Evolutionary conservation across 2,113 vertebrate species (phyloP).

Genomic region (Spheniscus mendiculus): DNA sequence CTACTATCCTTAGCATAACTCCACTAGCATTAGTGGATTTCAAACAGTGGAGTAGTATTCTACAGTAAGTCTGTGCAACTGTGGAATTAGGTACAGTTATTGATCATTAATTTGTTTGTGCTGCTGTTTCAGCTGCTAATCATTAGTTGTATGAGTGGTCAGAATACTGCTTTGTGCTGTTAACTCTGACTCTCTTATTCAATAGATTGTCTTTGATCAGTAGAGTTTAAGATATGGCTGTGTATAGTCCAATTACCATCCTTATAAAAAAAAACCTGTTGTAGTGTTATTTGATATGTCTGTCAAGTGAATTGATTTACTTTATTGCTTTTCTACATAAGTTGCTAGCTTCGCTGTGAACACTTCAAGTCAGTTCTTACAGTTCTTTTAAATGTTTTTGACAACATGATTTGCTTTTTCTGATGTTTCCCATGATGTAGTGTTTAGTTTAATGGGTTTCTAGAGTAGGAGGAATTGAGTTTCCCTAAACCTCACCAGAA

Average conservation of each 20-base stretch:
- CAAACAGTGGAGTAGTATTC: not conserved
- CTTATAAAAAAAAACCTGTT: not conserved
- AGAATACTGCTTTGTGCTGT: not conserved
- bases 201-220: not conserved
- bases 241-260: not conserved
- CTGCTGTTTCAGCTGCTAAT: not conserved
- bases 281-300: not conserved
- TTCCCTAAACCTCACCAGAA: not conserved
- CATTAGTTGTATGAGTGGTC: not conserved
- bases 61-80: not conserved
- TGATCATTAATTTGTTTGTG: not conserved
- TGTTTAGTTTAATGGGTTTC: not conserved
- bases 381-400: not conserved
- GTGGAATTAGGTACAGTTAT: not conserved
- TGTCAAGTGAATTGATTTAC: not conserved
- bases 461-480: not conserved
- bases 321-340: not conserved
- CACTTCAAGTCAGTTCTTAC: not conserved
- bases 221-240: not conserved
- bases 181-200: not conserved
- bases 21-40: not conserved
- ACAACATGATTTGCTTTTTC: not conserved
- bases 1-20: not conserved
- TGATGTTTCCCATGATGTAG: not conserved
- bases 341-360: not conserved